Evolutionary conservation across 2,888 invertebrate species (phyloP), one percentile per base, ranked within the genome.

Genomic region (Netelia fuscicornis): DNA sequence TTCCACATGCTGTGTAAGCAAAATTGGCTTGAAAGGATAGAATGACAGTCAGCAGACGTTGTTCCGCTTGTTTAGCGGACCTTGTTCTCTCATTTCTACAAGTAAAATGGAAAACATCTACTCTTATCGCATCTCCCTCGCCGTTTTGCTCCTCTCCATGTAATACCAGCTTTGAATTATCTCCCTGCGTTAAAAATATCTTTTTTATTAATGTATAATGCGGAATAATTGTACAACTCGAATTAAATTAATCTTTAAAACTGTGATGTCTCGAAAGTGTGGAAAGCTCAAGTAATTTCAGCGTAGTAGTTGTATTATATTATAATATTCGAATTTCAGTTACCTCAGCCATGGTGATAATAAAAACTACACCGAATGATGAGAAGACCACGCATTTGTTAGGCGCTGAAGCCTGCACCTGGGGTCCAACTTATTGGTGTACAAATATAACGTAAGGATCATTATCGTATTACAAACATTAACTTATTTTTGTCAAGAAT

Each of bases 401-500:
- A 37, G 97, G 97, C 20, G 94, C 94, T 56, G 94, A 95, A 67
- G 95, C 95, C 90, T 98, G 98, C 92, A 96, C 97, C 6, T 97
- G 96, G 96, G 98, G 98, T 8, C 97, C 97, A 2, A 94, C 96
- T 0, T 97, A 96, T 91, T 98, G 98, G 97, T 98, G 98, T 93
- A 94, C 95, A 87, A 95, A 90, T 94, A 95, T 93, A 91, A 95
- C 91, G 95, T 95, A 94, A 93, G 94, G 87, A 77, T 67, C 5
- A 23, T 67, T 71, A 74, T 3, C 13, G 37, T 56, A 58, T 0
- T 67, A 48, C 25, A 1, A 20, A 1, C 20, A 30, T n/a, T 20
- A 72, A 37, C 8, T 3, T 37, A 37, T 37, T 37, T 37, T 37
- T 2, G 2, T 30, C 30, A 30, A 30, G 30, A 30, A 30, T 30